phyloP scores from a whole-genome alignment of 1,140 invertebrate genomes.

The Anthonomus grandis region DNA sequence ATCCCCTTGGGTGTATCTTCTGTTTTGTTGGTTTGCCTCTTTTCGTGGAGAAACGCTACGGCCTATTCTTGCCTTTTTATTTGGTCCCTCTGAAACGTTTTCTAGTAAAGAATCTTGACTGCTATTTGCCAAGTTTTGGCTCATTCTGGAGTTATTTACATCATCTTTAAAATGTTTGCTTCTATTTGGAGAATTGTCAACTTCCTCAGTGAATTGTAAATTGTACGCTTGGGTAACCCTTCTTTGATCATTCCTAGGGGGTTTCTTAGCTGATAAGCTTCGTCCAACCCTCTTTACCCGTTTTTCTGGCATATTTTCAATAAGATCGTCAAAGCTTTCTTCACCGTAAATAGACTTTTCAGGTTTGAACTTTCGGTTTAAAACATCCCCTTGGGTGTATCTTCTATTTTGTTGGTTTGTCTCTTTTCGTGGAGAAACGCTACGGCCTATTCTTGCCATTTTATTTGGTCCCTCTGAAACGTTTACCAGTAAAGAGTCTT shows the following conservation, averaged over 20 bases:
- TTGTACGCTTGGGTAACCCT: background rate
- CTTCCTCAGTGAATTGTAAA: background rate
- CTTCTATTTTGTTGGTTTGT: background rate
- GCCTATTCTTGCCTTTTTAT: background rate
- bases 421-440: background rate
- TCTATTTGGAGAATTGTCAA: too few species aligned
- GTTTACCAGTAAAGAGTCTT: background rate
- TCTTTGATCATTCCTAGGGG: background rate
- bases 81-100: background rate
- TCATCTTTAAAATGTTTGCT: too few species aligned
- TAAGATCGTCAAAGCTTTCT: too few species aligned
- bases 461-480: background rate
- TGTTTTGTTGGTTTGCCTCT: background rate
- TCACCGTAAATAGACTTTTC: too few species aligned
- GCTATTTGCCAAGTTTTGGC: background rate
- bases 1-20: slow-evolving; percentile 3
- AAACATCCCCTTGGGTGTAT: background rate
- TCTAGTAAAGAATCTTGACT: background rate
- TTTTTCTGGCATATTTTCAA: background rate
- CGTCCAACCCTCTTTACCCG: background rate
- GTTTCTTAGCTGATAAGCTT: too few species aligned
- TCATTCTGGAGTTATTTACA: background rate
- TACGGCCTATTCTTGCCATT: background rate
- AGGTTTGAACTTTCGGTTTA: too few species aligned
- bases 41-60: background rate